phyloP scores from a whole-genome alignment of 2,797 vertebrate genomes.

The Otolemur crassicaudatus region DNA sequence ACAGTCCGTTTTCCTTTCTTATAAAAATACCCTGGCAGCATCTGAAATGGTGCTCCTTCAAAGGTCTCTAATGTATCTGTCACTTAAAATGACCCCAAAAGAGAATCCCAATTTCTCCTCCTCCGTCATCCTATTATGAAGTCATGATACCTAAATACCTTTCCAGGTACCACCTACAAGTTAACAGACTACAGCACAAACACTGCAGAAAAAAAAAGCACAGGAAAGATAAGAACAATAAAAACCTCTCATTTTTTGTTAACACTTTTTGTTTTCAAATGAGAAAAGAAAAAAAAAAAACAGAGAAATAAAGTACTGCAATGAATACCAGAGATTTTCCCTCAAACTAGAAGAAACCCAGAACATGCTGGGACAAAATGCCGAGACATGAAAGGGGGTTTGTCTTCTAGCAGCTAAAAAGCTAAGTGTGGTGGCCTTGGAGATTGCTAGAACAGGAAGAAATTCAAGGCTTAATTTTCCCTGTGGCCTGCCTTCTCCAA shows the following conservation, averaged over 20 bases:
- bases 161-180: background rate
- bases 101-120: background rate
- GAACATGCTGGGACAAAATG: background rate
- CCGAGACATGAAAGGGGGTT: background rate
- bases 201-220: slow-evolving; percentile 33
- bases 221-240: background rate
- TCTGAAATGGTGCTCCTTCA: slow-evolving; percentile 66
- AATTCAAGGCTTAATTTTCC: background rate
- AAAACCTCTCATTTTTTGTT: background rate
- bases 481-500: background rate
- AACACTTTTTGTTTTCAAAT: background rate
- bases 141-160: background rate
- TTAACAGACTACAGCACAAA: slow-evolving; percentile 10
- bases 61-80: slow-evolving; percentile 47
- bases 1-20: slow-evolving; percentile 59
- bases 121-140: background rate
- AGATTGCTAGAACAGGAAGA: slow-evolving; percentile 8
- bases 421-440: background rate
- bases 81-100: slow-evolving; percentile 53
- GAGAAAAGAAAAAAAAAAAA: background rate
- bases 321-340: background rate
- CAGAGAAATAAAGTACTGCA: background rate
- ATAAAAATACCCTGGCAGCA: slow-evolving; percentile 43
- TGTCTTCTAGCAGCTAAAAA: background rate
- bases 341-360: background rate